Evolutionary conservation across 92 coral and sea anemone genomes (phyloP).

Genomic region (Galaxea fascicularis): DNA sequence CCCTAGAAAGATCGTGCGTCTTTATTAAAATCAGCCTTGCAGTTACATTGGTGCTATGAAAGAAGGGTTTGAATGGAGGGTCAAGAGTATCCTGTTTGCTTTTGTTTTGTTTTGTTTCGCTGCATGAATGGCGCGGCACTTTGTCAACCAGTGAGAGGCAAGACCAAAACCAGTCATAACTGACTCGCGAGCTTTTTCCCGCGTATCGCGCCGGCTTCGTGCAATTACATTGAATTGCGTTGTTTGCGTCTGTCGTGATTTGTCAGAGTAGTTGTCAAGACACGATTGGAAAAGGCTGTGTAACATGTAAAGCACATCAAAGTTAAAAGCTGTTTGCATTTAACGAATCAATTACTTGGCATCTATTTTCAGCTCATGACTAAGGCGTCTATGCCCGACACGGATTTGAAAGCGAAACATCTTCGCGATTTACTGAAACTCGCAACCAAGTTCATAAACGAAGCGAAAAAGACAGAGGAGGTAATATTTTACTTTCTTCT

Average conservation of each 20-base stretch:
- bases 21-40: too few relatives aligned
- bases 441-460: slow-evolving; percentile 77
- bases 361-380: slow-evolving; percentile 54
- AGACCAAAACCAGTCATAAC: background rate
- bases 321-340: background rate
- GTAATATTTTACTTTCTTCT: background rate
- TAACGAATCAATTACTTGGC: background rate
- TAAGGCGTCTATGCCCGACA: slow-evolving; percentile 64
- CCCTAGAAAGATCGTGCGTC: too few relatives aligned
- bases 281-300: too few relatives aligned
- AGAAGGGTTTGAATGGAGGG: too few relatives aligned
- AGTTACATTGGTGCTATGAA: too few relatives aligned
- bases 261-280: too few relatives aligned
- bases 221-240: background rate
- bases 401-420: slow-evolving; percentile 85
- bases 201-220: slow-evolving; percentile 11
- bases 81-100: too few relatives aligned
- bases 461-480: slow-evolving; percentile 60
- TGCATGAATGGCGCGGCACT: too few relatives aligned
- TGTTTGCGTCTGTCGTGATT: too few relatives aligned
- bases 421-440: slow-evolving; percentile 85
- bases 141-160: too few relatives aligned
- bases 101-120: too few relatives aligned
- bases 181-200: background rate
- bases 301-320: too few relatives aligned